A percentile compares a stretch with the other conserved stretches of the same genome.
Evolutionary conservation across 2,797 vertebrate species (phyloP).

Genomic region (Macroramphosus scolopax): DNA sequence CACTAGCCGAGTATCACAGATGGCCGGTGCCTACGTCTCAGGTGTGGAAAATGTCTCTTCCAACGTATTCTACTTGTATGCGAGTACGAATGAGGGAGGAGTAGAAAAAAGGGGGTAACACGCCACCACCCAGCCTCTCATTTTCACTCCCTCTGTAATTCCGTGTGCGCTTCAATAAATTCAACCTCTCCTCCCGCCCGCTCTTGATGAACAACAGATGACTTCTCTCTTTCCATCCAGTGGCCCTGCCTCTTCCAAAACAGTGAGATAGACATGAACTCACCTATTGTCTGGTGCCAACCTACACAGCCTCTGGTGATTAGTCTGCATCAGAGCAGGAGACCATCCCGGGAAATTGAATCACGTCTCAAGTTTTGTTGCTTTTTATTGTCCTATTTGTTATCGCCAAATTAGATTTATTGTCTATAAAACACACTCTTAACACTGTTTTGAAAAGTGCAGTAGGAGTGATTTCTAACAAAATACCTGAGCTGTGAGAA

Average conservation of each 20-base stretch:
- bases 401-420: constrained; percentile 5
- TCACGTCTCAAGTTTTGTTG: neutral
- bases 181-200: constrained; percentile 47
- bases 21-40: no score
- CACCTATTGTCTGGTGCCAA: constrained; percentile 55
- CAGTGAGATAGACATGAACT: constrained; percentile 52
- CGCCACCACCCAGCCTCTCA: constrained; percentile 25
- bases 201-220: constrained; percentile 69
- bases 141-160: constrained; percentile 60
- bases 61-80: neutral
- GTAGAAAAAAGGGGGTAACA: no score
- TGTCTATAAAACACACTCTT: constrained; percentile 4
- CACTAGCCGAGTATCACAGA: constrained; percentile 11
- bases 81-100: constrained; percentile 14
- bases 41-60: constrained; percentile 19
- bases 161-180: constrained; percentile 59
- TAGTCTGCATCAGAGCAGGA: constrained; percentile 17
- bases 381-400: constrained; percentile 9
- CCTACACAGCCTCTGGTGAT: constrained; percentile 31
- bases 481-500: neutral
- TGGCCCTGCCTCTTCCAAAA: constrained; percentile 40
- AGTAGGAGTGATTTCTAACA: neutral
- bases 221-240: constrained; percentile 48
- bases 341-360: constrained; percentile 10
- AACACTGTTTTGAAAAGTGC: neutral